A percentile compares a stretch with the other conserved stretches of the same genome.
Evolutionary conservation across 2,113 vertebrate species (phyloP).

Genomic region (Australoheros scitulus): DNA sequence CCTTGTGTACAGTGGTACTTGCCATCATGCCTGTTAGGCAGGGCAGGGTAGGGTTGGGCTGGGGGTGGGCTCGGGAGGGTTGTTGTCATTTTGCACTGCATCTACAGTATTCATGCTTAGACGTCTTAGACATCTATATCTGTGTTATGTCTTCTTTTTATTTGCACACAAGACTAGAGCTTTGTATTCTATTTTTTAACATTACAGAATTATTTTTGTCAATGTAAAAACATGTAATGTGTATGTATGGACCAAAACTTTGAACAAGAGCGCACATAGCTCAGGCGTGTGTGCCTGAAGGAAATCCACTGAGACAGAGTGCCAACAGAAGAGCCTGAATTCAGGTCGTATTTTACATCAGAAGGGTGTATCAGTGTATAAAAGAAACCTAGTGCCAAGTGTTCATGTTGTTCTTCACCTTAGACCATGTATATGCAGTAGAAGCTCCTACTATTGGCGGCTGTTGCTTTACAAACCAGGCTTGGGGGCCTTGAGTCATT

Average conservation of each 20-base stretch:
- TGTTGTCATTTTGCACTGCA: constrained; percentile 81
- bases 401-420: constrained; percentile 73
- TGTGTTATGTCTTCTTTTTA: constrained; percentile 79
- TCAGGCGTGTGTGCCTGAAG: constrained; percentile 62
- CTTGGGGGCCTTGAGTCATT: constrained; percentile 56
- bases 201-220: constrained; percentile 83
- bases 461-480: constrained; percentile 65
- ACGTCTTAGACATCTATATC: constrained; percentile 76
- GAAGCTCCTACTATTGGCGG: constrained; percentile 68
- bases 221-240: constrained; percentile 78
- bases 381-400: constrained; percentile 77
- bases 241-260: constrained; percentile 83
- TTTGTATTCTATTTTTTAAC: constrained; percentile 85
- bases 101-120: constrained; percentile 80
- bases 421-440: constrained; percentile 75
- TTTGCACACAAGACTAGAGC: constrained; percentile 85
- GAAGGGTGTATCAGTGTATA: constrained; percentile 56
- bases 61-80: constrained; percentile 27
- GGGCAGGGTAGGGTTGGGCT: constrained; percentile 1
- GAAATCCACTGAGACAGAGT: constrained; percentile 72
- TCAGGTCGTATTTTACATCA: constrained; percentile 25
- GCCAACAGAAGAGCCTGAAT: constrained; percentile 52
- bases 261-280: constrained; percentile 63
- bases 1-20: constrained; percentile 63
- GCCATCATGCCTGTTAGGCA: constrained; percentile 60